Base-by-base conservation (phyloP, 2,888 invertebrate species). In the Dicyrtomina minuta region DNA sequence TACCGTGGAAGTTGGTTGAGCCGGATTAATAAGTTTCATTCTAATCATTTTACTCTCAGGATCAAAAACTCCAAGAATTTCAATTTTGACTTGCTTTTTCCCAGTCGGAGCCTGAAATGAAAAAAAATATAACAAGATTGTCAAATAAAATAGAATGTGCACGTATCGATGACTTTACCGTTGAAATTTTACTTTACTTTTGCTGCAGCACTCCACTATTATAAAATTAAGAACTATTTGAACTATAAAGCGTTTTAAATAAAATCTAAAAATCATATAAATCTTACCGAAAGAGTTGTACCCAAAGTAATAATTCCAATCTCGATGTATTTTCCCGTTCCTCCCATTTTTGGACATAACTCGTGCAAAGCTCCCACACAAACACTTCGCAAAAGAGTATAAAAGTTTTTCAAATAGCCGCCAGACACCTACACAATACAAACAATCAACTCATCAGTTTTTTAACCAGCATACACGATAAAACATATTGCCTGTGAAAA, bases 231-330 rank as follows among this genome's bases (percentile, higher is more conserved):
- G n/a, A n/a, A n/a, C n/a, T n/a, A n/a, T n/a, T n/a, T n/a, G n/a
- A n/a, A n/a, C n/a, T n/a, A n/a, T n/a, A n/a, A n/a, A n/a, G n/a
- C n/a, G n/a, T n/a, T n/a, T n/a, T n/a, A n/a, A n/a, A n/a, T n/a
- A n/a, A n/a, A n/a, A n/a, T n/a, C n/a, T n/a, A n/a, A n/a, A n/a
- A n/a, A n/a, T n/a, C n/a, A n/a, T n/a, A n/a, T n/a, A n/a, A n/a
- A n/a, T n/a, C 27, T 43, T 33, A 58, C 67, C 8, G 51, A 51
- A 12, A 55, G 46, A 10, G 68, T 92, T 0, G 93, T 93, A 0
- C 93, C 93, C 64, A 93, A 83, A 1, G 92, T 93, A 75, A 93
- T 93, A 0, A 94, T 91, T 6, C 93, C 93, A 8, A 85, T 87
- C 83, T 91, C 90, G 0, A 91, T 88, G 80, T 86, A 87, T 80